Evolutionary conservation across 2,797 vertebrate species (phyloP).

Genomic region (Leucoraja ocellata): DNA sequence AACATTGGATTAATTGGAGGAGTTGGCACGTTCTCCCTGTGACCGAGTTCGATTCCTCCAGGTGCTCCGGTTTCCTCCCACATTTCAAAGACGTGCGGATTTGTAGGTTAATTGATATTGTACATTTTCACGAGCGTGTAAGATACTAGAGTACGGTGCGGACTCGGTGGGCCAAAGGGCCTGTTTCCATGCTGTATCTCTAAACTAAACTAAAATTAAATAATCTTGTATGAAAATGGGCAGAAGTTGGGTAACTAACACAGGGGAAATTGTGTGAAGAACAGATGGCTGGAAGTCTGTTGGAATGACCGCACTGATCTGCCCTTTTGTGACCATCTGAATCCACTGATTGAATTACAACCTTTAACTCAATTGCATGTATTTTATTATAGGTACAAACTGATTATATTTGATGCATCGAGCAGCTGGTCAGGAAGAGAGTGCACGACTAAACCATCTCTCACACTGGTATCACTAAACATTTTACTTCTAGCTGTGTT

Average conservation of each 20-base stretch:
- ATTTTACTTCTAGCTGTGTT: neutral
- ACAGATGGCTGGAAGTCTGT: constrained; percentile 10
- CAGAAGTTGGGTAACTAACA: neutral
- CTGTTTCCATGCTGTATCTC: too few relatives aligned
- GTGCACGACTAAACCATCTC: neutral
- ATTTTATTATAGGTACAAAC: neutral
- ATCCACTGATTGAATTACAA: constrained; percentile 26
- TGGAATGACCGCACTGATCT: neutral
- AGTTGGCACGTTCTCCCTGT: too few relatives aligned
- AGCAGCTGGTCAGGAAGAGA: neutral
- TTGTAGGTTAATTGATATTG: too few relatives aligned
- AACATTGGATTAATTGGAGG: too few relatives aligned
- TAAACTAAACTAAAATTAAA: neutral
- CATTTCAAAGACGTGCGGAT: too few relatives aligned
- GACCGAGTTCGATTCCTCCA: too few relatives aligned
- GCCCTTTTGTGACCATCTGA: constrained; percentile 14
- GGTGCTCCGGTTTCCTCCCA: too few relatives aligned
- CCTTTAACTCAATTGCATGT: neutral
- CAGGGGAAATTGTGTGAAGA: neutral
- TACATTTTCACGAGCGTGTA: too few relatives aligned
- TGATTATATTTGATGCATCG: neutral
- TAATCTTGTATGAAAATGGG: neutral
- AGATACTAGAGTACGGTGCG: too few relatives aligned
- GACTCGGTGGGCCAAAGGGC: too few relatives aligned
- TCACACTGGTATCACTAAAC: neutral